Evolutionary conservation across 2,113 vertebrate genomes (phyloP), one percentile per base, ranked within the genome.

Genomic region (Piliocolobus tephrosceles): DNA sequence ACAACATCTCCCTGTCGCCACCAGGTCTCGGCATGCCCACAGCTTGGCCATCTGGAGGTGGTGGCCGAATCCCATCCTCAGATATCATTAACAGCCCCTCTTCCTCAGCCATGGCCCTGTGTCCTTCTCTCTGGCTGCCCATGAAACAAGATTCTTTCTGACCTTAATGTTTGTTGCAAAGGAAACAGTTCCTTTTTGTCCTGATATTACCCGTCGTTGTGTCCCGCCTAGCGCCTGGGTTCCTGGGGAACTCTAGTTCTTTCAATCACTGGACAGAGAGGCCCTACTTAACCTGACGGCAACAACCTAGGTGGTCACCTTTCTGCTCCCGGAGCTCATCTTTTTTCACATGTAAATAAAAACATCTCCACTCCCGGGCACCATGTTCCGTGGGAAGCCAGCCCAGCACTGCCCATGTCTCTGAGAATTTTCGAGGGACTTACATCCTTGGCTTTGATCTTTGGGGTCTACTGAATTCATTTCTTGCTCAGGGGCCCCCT

Each of bases 51-150:
- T n/a, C 61, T 35, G 5, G 20, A 84, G 40, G 11, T 14, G 2
- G 20, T 38, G 61, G 78, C 50, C 1, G 0, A 79, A 30, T 50
- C 58, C 52, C 1, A 0, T 5, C 52, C 84, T 2, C 17, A 89
- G 70, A 8, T 2, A 8, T 50, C 23, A 12, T 70, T 45, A 35
- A n/a, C 13, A 43, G 82, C 23, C 27, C 64, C 70, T 52, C 72
- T 84, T 57, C 66, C 75, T 96, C 8, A 11, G 1, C 73, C 30
- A 8, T 18, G 25, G 38, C 40, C 45, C 79, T 32, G 8, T 58
- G 66, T 57, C 47, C 40, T 87, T 92, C 87, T 30, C 50, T 96
- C 92, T 92, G 73, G 13, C 87, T 93, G 38, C 40, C 50, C 43
- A 38, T 0, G 13, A 79, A 87, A 43, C 6, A 50, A n/a, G 22